phyloP scores from a whole-genome alignment of 2,113 vertebrate species.

The Myrmecobius fasciatus region DNA sequence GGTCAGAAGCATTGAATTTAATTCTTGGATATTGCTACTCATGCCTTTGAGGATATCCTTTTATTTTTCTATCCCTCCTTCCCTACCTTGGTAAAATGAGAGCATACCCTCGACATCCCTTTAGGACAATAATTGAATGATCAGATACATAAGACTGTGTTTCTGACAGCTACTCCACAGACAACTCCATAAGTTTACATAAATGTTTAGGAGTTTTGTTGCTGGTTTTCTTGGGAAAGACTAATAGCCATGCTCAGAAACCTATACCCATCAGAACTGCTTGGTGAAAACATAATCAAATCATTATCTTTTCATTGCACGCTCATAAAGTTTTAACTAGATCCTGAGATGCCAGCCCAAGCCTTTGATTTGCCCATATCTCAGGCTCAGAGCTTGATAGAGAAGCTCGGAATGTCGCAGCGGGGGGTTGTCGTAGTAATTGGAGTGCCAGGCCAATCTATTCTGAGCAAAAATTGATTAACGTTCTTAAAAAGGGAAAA shows the following conservation, averaged over 20 bases:
- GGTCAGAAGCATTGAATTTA: not conserved
- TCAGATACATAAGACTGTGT: not conserved
- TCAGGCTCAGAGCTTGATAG: slow-evolving; percentile 60
- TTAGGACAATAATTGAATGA: not conserved
- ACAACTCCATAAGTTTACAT: not conserved
- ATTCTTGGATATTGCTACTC: not conserved
- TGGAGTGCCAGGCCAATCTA: slow-evolving; percentile 73
- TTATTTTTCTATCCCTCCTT: not conserved
- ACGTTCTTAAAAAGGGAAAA: slow-evolving; percentile 75
- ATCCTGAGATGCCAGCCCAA: slow-evolving; percentile 25
- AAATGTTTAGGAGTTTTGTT: slow-evolving; percentile 5
- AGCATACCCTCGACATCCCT: not conserved
- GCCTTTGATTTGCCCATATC: slow-evolving; percentile 60
- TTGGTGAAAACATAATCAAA: slow-evolving; percentile 56
- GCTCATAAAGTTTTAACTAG: slow-evolving; percentile 66
- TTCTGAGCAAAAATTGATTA: slow-evolving; percentile 78
- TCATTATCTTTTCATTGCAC: slow-evolving; percentile 68
- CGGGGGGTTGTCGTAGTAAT: slow-evolving; percentile 73
- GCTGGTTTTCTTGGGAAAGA: slow-evolving; percentile 55
- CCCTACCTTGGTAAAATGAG: not conserved
- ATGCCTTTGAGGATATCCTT: not conserved
- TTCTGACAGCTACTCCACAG: not conserved
- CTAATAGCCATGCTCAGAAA: slow-evolving; percentile 24
- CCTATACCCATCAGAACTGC: not conserved
- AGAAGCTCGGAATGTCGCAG: slow-evolving; percentile 70